Conservation (phyloP, 2,888 invertebrate genomes). For the Phorcus lineatus region DNA sequence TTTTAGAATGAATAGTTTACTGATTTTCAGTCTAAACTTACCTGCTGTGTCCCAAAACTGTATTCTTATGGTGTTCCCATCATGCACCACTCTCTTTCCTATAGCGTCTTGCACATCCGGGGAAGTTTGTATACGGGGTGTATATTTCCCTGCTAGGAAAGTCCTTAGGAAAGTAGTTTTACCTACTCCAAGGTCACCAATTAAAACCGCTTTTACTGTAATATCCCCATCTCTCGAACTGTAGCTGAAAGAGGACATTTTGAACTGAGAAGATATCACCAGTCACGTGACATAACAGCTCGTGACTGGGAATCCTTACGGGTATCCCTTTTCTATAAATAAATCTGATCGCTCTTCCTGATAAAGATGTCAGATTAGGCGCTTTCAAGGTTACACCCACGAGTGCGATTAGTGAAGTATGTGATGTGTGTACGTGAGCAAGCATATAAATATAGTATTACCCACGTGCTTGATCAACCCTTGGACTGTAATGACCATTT, state of each 20-base stretch:
- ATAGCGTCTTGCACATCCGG: not conserved
- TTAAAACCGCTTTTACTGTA: conserved; percentile 35
- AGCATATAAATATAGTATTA: no score
- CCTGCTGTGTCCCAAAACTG: conserved; percentile 47
- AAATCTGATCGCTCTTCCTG: no score
- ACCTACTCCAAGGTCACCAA: conserved; percentile 41
- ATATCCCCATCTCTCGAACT: not conserved
- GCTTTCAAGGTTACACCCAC: no score
- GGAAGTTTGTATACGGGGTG: not conserved
- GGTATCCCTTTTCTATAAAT: no score
- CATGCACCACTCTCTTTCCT: conserved; percentile 18
- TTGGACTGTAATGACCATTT: no score
- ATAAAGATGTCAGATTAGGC: no score
- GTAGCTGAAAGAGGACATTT: not conserved
- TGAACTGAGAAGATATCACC: not conserved
- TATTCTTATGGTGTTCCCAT: conserved; percentile 27
- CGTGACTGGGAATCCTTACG: no score
- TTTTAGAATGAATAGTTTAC: no score
- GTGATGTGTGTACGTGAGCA: no score
- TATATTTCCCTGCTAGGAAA: conserved; percentile 26
- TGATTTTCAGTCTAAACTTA: conserved; percentile 5
- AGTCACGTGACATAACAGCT: no score
- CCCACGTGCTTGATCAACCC: no score
- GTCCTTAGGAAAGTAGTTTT: conserved; percentile 36
- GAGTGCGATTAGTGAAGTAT: no score